Percentiles rank a stretch among this genome's conserved stretches.
phyloP scores from a whole-genome alignment of 2,113 vertebrate genomes.

The Phrynosoma blainvillii region DNA sequence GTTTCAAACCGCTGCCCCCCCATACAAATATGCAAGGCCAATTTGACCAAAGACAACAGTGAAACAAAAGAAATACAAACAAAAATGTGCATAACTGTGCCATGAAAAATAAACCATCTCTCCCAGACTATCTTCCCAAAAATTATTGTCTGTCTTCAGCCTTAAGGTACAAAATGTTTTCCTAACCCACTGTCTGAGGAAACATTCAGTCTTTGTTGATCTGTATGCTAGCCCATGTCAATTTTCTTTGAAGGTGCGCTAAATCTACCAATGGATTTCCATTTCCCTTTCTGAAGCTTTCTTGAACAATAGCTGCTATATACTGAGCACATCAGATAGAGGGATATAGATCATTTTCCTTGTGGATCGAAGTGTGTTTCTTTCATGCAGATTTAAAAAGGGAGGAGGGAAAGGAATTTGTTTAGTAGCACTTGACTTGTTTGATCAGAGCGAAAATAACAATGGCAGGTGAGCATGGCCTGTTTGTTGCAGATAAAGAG shows the following conservation, averaged over 20 bases:
- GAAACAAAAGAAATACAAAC: not conserved
- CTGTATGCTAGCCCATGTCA: not conserved
- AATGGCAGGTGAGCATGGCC: constrained; percentile 82
- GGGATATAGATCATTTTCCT: not conserved
- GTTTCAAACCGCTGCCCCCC: not conserved
- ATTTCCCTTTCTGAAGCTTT: constrained; percentile 10
- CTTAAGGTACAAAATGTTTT: not conserved
- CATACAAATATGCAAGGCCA: not conserved
- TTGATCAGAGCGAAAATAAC: constrained; percentile 83
- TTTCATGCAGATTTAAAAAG: constrained; percentile 44
- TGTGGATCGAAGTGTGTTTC: constrained; percentile 37
- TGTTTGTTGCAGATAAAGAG: constrained; percentile 92
- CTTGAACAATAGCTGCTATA: not conserved
- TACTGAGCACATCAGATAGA: constrained; percentile 24
- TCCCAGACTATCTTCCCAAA: not conserved
- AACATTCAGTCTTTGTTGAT: constrained; percentile 13
- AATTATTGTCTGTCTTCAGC: not conserved
- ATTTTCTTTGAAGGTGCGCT: constrained; percentile 9
- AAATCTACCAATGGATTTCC: constrained; percentile 5
- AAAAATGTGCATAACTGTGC: not conserved
- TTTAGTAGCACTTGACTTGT: constrained; percentile 89
- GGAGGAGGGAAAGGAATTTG: constrained; percentile 51
- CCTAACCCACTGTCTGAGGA: not conserved
- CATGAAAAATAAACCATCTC: not conserved
- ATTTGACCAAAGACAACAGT: not conserved